These are phyloP conservation scores for Scytalopus superciliaris DNA, from an alignment of 2,113 vertebrate genomes.

Conservation along the genomic window DNA sequence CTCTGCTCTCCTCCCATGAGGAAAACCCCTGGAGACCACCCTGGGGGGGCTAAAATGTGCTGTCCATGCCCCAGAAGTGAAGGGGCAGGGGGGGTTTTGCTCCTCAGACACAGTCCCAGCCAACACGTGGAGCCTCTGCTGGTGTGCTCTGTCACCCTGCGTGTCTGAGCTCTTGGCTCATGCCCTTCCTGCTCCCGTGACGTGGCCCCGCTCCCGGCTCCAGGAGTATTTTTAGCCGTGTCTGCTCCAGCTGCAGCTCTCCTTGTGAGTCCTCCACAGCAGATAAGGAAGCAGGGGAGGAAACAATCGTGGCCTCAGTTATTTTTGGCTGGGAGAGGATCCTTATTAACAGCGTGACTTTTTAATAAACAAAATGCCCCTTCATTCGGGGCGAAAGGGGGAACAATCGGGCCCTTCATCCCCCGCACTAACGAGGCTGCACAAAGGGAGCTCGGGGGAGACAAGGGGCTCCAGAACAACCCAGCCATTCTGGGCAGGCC, in stretches of 20 bases:
- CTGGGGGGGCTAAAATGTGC: background rate
- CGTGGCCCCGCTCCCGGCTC: background rate
- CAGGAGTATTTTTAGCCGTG: conserved; percentile 24
- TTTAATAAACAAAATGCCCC: conserved; percentile 43
- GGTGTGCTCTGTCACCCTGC: no score
- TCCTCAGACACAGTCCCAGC: background rate
- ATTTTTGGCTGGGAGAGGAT: background rate
- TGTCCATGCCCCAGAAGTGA: background rate
- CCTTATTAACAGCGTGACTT: conserved; percentile 35
- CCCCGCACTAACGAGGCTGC: background rate
- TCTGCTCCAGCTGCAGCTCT: no score
- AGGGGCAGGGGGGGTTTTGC: background rate
- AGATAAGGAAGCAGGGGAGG: conserved; percentile 42
- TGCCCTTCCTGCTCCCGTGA: background rate
- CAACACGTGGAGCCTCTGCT: background rate
- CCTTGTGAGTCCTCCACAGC: background rate
- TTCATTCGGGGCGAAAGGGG: background rate
- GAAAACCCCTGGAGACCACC: background rate
- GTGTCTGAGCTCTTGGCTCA: background rate
- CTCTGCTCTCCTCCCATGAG: background rate
- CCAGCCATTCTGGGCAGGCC: conserved; percentile 22
- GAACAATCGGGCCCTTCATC: conserved; percentile 40
- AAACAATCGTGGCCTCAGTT: conserved; percentile 11
- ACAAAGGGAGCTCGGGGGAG: background rate
- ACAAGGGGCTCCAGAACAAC: background rate